These are phyloP conservation scores for Oxyscelio sp. DNA, from an alignment of 2,888 invertebrate species.

Conservation along the genomic window DNA sequence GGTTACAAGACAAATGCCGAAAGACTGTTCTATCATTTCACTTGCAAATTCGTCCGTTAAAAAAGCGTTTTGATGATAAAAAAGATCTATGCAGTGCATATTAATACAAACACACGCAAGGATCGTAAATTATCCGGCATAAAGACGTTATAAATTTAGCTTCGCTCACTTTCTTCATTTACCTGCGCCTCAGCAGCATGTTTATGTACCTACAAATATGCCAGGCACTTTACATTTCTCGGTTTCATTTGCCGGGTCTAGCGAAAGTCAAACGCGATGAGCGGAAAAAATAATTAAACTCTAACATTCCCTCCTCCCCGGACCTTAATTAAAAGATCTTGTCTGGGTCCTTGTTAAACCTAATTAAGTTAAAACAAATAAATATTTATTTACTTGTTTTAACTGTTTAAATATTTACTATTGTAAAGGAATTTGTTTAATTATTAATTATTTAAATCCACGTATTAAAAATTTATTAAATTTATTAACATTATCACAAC, in stretches of 20 bases:
- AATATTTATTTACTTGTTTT: no score
- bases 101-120: conserved; percentile 58
- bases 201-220: conserved; percentile 71
- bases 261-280: conserved; percentile 65
- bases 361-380: no score
- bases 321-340: conserved; percentile 21
- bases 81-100: conserved; percentile 38
- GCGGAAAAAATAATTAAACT: conserved; percentile 42
- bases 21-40: conserved; percentile 16
- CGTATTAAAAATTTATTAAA: no score
- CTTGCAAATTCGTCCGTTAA: conserved; percentile 32
- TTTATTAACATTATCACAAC: no score
- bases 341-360: no score
- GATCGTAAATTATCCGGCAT: conserved; percentile 58
- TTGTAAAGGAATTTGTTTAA: no score
- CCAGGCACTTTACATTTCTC: conserved; percentile 69
- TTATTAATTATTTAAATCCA: no score
- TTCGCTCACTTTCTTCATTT: conserved; percentile 70
- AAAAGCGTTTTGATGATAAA: conserved; percentile 27
- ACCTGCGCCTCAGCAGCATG: conserved; percentile 63
- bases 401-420: no score
- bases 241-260: conserved; percentile 57
- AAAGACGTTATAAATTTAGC: conserved; percentile 71
- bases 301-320: conserved; percentile 3
- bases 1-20: conserved; percentile 13